Evolutionary conservation across 2,888 invertebrate genomes (phyloP).

Genomic region (Actias luna): DNA sequence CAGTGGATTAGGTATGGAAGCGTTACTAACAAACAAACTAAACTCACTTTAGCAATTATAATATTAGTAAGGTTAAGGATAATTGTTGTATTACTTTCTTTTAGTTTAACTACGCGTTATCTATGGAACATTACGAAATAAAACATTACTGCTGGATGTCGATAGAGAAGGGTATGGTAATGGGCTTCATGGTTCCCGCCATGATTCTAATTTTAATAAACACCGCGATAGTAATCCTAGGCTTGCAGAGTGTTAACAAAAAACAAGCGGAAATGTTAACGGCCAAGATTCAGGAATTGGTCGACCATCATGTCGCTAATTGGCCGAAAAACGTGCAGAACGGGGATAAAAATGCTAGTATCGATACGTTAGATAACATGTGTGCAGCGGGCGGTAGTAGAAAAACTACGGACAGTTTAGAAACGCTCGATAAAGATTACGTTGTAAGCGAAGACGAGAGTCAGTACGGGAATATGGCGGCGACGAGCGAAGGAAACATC

Average conservation of each 20-base stretch:
- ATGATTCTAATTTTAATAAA: conserved; percentile 85
- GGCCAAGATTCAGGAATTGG: conserved; percentile 69
- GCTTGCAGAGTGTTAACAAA: conserved; percentile 71
- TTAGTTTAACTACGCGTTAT: conserved; percentile 84
- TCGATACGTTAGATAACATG: conserved; percentile 63
- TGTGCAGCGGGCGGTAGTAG: conserved; percentile 67
- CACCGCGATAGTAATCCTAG: conserved; percentile 82
- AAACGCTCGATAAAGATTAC: conserved; percentile 67
- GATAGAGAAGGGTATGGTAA: conserved; percentile 88
- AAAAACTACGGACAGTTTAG: conserved; percentile 72
- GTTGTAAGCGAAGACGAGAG: conserved; percentile 66
- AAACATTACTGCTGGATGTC: conserved; percentile 90
- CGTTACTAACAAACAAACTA: too few species aligned
- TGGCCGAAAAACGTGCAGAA: conserved; percentile 60
- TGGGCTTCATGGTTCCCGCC: conserved; percentile 88
- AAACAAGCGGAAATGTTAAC: conserved; percentile 73
- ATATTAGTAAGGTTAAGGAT: conserved; percentile 79
- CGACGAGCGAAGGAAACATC: conserved; percentile 42
- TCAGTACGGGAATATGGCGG: conserved; percentile 53
- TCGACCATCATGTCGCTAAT: conserved; percentile 68
- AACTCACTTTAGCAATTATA: too few species aligned
- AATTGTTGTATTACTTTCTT: conserved; percentile 29
- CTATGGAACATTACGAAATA: conserved; percentile 87
- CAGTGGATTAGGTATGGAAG: too few species aligned
- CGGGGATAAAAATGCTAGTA: conserved; percentile 56